Evolutionary conservation across 2,113 vertebrate genomes (phyloP), one percentile per base, ranked within the genome.

Genomic region (Lepus americanus): DNA sequence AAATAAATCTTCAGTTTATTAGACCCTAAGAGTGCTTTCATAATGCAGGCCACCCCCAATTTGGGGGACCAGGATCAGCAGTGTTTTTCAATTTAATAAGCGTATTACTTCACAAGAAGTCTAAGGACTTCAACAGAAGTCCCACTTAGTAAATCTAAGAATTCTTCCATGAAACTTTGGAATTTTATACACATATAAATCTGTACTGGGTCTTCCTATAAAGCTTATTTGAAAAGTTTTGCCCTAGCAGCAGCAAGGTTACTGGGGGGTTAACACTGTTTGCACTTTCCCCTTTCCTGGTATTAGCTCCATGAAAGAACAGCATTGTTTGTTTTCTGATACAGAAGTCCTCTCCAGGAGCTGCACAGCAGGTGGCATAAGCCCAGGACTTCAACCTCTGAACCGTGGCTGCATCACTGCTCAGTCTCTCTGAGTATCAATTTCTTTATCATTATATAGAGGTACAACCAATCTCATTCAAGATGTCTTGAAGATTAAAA

Each of bases 141-240:
- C 66, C 6, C 44, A 69, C 44, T 87, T 63, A 80, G n/a, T 16
- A 61, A 82, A 53, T 14, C 0, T 9, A 59, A 70, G 64, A 81
- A 61, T 25, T 78, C 49, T 9, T 74, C 90, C 69, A 64, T 82
- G 44, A 63, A 85, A 85, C 77, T 61, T 92, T 73, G 39, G 73
- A 31, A 82, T 63, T 73, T 86, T 89, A 51, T n/a, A 6, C 53
- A 27, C 61, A 9, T 67, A 27, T 61, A 55, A 79, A 78, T 53
- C 9, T 74, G 25, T 27, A 16, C 31, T 16, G 23, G 31, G 5
- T 80, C 61, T 63, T 89, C 61, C 66, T 66, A 8, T 72, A 49
- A 80, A 84, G 78, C 76, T 92, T 76, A 29, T 79, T 69, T 14
- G 1, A 3, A 36, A 81, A 31, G 83, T 33, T 67, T 63, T 59